Conservation (phyloP, 2,797 vertebrate species). For the Holocentrus rufus region DNA sequence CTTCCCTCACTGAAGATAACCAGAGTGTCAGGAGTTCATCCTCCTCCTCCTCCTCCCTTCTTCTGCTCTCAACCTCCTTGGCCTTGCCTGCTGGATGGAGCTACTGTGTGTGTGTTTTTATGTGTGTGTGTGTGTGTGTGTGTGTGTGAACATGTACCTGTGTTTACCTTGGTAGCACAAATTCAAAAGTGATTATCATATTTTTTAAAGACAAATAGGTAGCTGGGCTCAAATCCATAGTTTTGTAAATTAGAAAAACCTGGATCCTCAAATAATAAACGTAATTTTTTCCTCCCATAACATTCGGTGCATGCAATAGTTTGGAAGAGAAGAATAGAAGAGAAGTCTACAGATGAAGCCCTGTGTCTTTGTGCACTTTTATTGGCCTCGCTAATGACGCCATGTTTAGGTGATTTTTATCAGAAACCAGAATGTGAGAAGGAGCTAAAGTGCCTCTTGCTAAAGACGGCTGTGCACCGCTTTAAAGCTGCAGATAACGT, state of each 20-base stretch:
- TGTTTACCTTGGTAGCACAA: constrained; percentile 21
- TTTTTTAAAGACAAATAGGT: constrained; percentile 11
- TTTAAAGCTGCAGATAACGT: constrained; percentile 86
- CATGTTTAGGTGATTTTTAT: constrained; percentile 88
- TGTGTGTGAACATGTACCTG: constrained; percentile 27
- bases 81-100: constrained; percentile 61
- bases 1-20: constrained; percentile 72
- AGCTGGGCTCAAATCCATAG: not conserved
- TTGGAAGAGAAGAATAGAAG: constrained; percentile 42
- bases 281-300: constrained; percentile 47
- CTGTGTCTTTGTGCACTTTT: constrained; percentile 84
- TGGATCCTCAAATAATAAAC: too few relatives aligned
- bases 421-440: constrained; percentile 86
- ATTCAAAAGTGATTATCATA: not conserved
- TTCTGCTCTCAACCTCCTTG: constrained; percentile 53
- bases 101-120: constrained; percentile 62
- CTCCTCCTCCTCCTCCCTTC: constrained; percentile 51
- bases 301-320: constrained; percentile 17
- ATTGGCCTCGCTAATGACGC: constrained; percentile 87
- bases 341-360: constrained; percentile 55
- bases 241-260: too few relatives aligned
- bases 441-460: constrained; percentile 86
- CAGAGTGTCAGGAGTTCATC: constrained; percentile 71
- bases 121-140: constrained; percentile 32
- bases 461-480: constrained; percentile 83